These are phyloP conservation scores for Arbacia lixula DNA, from an alignment of 53 echinoderm and acorn worm genomes.

Conservation along the genomic window DNA sequence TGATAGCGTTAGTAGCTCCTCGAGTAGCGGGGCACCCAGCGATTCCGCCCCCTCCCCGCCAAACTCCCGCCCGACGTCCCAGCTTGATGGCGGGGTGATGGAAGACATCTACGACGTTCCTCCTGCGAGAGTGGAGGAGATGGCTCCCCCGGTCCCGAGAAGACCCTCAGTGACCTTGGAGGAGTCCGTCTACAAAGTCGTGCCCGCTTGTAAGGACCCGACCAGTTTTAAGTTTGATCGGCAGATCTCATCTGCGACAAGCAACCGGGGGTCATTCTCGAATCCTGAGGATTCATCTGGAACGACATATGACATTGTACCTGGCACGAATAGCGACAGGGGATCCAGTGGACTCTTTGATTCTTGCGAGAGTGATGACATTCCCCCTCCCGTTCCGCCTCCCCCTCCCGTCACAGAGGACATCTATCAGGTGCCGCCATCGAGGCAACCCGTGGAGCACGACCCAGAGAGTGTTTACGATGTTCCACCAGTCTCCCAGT, in stretches of 20 bases:
- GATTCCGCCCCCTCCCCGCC: constrained; percentile 74
- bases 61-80: constrained; percentile 14
- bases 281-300: constrained; percentile 15
- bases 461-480: constrained; percentile 30
- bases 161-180: background rate
- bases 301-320: constrained; percentile 14
- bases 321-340: constrained; percentile 5
- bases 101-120: constrained; percentile 72
- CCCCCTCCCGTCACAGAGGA: constrained; percentile 40
- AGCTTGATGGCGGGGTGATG: constrained; percentile 25
- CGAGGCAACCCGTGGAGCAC: constrained; percentile 5
- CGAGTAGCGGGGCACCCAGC: constrained; percentile 65
- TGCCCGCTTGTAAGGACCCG: constrained; percentile 56
- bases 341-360: constrained; percentile 8
- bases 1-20: constrained; percentile 56
- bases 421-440: constrained; percentile 64
- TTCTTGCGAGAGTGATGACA: constrained; percentile 25
- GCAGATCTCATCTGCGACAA: constrained; percentile 43
- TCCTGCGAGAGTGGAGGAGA: constrained; percentile 7
- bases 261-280: constrained; percentile 24
- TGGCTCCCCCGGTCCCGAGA: constrained; percentile 44
- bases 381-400: constrained; percentile 43
- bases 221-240: constrained; percentile 62
- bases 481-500: constrained; percentile 43
- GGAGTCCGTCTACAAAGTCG: constrained; percentile 32